phyloP scores from a whole-genome alignment of 2,797 vertebrate genomes.

The Sebastes dallii region DNA sequence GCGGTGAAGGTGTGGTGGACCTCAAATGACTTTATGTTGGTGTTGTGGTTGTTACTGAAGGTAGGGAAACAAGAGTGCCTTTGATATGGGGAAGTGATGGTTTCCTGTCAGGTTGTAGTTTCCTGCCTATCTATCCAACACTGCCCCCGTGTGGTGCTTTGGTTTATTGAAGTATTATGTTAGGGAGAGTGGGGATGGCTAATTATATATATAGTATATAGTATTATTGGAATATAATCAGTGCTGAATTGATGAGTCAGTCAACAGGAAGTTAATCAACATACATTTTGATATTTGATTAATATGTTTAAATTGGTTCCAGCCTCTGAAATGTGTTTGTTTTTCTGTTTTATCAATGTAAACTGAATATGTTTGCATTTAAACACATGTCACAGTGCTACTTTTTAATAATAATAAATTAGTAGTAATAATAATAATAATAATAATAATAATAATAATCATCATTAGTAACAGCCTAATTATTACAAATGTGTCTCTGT shows the following conservation, averaged over 20 bases:
- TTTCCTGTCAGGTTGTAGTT: conserved; percentile 26
- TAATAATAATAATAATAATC: too few species aligned
- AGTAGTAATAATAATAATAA: too few species aligned
- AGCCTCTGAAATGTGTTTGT: neutral
- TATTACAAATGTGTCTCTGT: neutral
- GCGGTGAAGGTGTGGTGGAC: conserved; percentile 4
- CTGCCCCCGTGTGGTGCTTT: conserved; percentile 42
- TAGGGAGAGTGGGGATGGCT: fast-evolving
- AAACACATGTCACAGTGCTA: neutral
- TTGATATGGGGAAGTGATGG: conserved; percentile 35
- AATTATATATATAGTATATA: neutral
- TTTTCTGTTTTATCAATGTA: neutral
- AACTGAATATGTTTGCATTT: neutral
- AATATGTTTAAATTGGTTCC: fast-evolving
- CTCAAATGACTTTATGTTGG: neutral
- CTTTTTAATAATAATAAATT: neutral
- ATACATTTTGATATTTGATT: neutral
- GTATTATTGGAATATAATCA: neutral
- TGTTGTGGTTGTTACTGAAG: conserved; percentile 21
- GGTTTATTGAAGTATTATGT: neutral
- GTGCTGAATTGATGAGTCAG: neutral
- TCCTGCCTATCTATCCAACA: neutral
- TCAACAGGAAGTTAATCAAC: neutral
- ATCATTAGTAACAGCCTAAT: neutral
- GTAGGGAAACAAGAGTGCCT: neutral